phyloP scores from a whole-genome alignment of 2,113 vertebrate genomes.

The Tragelaphus scriptus region DNA sequence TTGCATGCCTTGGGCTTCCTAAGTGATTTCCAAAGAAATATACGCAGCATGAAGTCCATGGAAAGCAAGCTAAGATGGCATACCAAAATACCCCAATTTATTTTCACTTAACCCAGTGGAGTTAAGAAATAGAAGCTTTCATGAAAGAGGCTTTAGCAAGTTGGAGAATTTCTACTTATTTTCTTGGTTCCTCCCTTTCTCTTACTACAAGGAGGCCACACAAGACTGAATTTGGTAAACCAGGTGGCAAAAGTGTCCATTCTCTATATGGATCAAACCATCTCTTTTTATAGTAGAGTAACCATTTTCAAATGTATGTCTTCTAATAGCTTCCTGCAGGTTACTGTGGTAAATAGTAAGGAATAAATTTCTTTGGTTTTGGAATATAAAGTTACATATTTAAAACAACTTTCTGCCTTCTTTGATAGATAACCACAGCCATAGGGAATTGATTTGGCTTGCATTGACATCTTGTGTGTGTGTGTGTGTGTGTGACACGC shows the following conservation, averaged over 20 bases:
- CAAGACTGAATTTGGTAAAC: neutral
- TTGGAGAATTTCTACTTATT: neutral
- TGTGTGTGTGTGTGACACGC: neutral
- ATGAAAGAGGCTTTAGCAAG: neutral
- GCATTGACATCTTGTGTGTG: neutral
- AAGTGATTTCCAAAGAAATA: neutral
- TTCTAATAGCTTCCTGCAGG: neutral
- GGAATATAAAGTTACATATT: constrained; percentile 25
- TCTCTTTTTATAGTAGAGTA: neutral
- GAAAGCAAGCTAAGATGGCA: neutral
- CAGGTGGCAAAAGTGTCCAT: neutral
- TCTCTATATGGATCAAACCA: neutral
- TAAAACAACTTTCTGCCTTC: constrained; percentile 8
- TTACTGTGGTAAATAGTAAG: neutral
- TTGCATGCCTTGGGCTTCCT: neutral
- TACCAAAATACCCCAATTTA: neutral
- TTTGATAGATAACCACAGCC: neutral
- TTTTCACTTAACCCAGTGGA: neutral
- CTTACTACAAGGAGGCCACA: neutral
- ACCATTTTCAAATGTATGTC: neutral
- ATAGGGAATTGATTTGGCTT: constrained; percentile 8
- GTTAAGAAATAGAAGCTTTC: neutral
- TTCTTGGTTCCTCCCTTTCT: neutral
- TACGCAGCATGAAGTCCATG: neutral
- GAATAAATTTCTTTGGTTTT: constrained; percentile 1